Evolutionary conservation across 1,140 invertebrate genomes (phyloP), one percentile per base, ranked within the genome.

Genomic region (Leptopilina boulardi): DNA sequence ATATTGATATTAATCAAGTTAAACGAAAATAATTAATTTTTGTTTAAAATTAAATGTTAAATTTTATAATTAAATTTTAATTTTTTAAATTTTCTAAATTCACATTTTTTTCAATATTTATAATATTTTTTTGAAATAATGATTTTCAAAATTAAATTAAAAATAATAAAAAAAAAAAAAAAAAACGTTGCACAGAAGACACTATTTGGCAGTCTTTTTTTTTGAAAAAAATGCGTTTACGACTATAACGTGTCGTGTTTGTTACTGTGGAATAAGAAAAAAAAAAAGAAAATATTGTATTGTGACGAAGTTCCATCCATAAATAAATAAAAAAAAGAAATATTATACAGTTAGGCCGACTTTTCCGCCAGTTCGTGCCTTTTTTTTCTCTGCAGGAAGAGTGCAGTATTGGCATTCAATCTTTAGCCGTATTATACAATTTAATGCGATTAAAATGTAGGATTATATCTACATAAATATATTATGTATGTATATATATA

Each of bases 261-360:
- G 84, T 88, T 88, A 86, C 82, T 82, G 82, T 87, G 82, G 82
- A 82, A 84, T 86, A 81, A 38, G 34, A 85, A 85, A 85, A 82
- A 83, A 74, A 75, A 85, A 83, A 85, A 77, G 84, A 83, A 77
- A 87, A 89, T 87, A 90, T 90, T 91, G 88, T 91, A 91, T 90
- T 91, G 89, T 91, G 88, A 91, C 85, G 85, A 91, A 89, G 90
- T 91, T 91, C 90, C 90, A 91, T 91, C 90, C 90, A 91, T 91
- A 84, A n/a, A 81, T 89, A 90, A 91, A 87, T 88, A 88, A 90
- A 91, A 9, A 38, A 90, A 91, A 89, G 86, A 91, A 90, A 91
- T 90, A 91, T 91, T 90, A 91, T 91, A 91, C 88, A 89, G 88
- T 89, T 91, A 90, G 89, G 89, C 89, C 89, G 89, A 91, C 88